Base-by-base conservation (phyloP, 2,888 invertebrate genomes). In the Polyommatus iphigenia region DNA sequence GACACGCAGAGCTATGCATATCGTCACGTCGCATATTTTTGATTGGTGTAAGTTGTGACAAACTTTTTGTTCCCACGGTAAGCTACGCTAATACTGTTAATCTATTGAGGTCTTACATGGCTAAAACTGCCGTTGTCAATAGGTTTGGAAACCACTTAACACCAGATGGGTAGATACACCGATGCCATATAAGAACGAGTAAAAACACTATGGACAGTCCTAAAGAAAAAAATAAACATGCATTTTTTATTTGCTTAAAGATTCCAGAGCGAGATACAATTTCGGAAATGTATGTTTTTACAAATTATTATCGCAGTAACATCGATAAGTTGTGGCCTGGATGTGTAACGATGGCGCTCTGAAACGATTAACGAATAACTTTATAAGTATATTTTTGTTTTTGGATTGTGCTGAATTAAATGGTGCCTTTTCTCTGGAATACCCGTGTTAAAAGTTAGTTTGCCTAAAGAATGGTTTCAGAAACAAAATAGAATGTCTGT, bases 141-240 rank as follows among this genome's bases (percentile, higher is more conserved):
- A 13, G 29, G 67, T 67, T 29, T 15, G 67, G 67, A 24, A 67
- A 67, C 15, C 67, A 67, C 29, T 15, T 29, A 5, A 67, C 29
- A 67, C 29, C 29, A 59, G 20, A 62, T 62, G 24, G 24, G 24
- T 67, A 67, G 15, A 67, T 67, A 67, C 67, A 6, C 29, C 15
- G 24, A 62, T 67, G 67, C 62, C 62, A 24, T 62, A 29, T 67
- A 67, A 29, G 24, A 67, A 67, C 67, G 67, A 67, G 29, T 67
- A 67, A 62, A 24, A 67, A 29, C 29, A 29, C 67, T 67, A 67
- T 67, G 29, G 29, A 6, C 29, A 67, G 67, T 67, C 67, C 67
- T 29, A 67, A 79, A 71, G 32, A 76, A 71, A 67, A 77, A 57
- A 67, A 67, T 67, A 67, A 67, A 67, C 29, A 67, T 29, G 29